These are phyloP conservation scores for Drosophila crucigera DNA, from an alignment of 2,888 invertebrate genomes.

Conservation along the genomic window DNA sequence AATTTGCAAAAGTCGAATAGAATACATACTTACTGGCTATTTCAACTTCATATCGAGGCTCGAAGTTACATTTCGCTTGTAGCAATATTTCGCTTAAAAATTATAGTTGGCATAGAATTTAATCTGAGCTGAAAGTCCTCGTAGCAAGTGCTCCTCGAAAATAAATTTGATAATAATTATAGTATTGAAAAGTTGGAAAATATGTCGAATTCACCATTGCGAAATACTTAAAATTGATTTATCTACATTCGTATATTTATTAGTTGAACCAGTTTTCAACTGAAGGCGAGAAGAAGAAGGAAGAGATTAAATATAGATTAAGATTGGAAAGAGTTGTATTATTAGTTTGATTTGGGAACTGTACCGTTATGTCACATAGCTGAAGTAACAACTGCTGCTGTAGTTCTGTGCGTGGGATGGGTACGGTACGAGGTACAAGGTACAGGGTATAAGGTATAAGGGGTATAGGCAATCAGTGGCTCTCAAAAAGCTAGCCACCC, in stretches of 20 bases:
- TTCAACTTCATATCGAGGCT: too few relatives aligned
- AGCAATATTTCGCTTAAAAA: background rate
- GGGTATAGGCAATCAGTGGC: slow-evolving; percentile 43
- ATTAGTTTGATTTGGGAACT: background rate
- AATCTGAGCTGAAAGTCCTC: background rate
- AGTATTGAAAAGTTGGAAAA: background rate
- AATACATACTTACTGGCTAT: too few relatives aligned
- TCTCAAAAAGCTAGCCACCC: slow-evolving; percentile 42
- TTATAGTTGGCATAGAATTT: background rate
- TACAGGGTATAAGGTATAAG: background rate
- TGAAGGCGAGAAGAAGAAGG: background rate
- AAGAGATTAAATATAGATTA: background rate
- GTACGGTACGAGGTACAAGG: background rate
- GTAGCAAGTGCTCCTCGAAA: background rate
- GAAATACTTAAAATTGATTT: background rate
- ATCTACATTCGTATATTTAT: background rate
- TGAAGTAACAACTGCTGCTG: background rate
- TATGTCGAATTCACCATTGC: too few relatives aligned
- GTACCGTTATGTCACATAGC: background rate
- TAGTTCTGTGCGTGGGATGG: slow-evolving; percentile 8
- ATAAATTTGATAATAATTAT: background rate
- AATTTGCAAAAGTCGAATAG: background rate
- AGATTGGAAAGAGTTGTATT: background rate
- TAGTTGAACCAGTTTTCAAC: background rate
- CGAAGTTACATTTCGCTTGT: too few relatives aligned